Percentiles rank a stretch among this genome's conserved stretches.
phyloP scores from a whole-genome alignment of 2,888 invertebrate species.

The Microdon myrmicae region DNA sequence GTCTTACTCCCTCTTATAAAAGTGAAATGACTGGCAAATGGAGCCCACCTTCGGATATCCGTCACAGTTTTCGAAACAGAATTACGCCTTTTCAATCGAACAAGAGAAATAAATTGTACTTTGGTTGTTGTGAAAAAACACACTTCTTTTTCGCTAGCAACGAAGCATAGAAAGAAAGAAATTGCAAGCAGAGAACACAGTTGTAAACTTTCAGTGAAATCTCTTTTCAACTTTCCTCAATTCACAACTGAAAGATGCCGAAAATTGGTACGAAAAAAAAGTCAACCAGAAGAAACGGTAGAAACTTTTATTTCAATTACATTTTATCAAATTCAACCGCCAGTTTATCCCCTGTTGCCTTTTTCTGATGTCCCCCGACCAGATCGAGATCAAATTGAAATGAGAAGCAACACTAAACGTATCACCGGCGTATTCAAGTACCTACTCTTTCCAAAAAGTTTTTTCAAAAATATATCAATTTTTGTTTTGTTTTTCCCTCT shows the following conservation, averaged over 20 bases:
- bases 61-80: no score
- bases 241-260: background rate
- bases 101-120: conserved; percentile 36
- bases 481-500: conserved; percentile 3
- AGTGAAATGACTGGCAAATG: no score
- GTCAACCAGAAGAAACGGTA: conserved; percentile 10
- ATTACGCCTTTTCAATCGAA: conserved; percentile 25
- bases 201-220: conserved; percentile 28
- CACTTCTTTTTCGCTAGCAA: background rate
- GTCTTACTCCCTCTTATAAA: no score
- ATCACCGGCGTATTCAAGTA: conserved; percentile 32
- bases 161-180: conserved; percentile 1
- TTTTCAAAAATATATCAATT: background rate
- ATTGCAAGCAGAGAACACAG: no score
- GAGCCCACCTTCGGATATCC: no score
- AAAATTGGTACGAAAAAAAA: conserved; percentile 2
- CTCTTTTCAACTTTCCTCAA: conserved; percentile 29
- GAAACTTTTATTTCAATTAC: conserved; percentile 46
- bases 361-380: background rate
- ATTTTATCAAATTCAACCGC: conserved; percentile 39
- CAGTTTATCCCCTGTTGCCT: conserved; percentile 14
- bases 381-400: no score
- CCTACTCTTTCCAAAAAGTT: conserved; percentile 21
- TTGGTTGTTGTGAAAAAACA: conserved; percentile 6
- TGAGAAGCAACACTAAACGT: conserved; percentile 21